Evolutionary conservation across 2,888 invertebrate genomes (phyloP), one percentile per base, ranked within the genome.

Genomic region (Pemphredon lugubris): DNA sequence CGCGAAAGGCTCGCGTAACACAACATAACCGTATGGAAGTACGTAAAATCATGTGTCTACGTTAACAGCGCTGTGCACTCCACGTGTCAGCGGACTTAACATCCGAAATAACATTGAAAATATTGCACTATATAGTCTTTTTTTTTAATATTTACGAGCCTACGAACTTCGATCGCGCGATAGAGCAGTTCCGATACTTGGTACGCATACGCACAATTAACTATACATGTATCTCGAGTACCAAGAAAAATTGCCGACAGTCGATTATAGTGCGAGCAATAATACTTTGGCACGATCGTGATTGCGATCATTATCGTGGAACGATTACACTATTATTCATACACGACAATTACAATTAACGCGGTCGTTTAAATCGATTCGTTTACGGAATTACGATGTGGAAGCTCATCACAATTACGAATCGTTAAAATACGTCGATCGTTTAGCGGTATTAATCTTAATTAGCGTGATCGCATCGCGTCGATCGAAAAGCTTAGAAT

Each of bases 81-180:
- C n/a, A n/a, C n/a, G n/a, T 2, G 34, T 7, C 34, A 34, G 9
- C 9, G n/a, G 34, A 11, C n/a, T 9, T 34, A n/a, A 51, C 20
- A 16, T 53, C 40, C 2, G 23, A 16, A 32, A 47, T 21, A 42
- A 1, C 37, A n/a, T n/a, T n/a, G 21, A 14, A 48, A 64, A 20
- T 68, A 65, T 60, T 66, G 65, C 60, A 53, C 65, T 39, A 51
- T 44, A 45, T 20, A n/a, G 23, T 30, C 57, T 39, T 11, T 55
- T 37, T 64, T 39, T 11, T 55, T 37, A 53, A 37, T 42, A 3
- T 44, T 18, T 32, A 23, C 39, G 4, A 42, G 1, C 6, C 5
- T n/a, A 45, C 11, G 16, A 9, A 26, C 20, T 37, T 30, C 7
- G n/a, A 39, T 44, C 21, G 13, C 2, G 11, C 23, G n/a, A 13